Evolutionary conservation across 1,140 invertebrate species (phyloP).

Genomic region (Proctacanthus coquilletti): DNA sequence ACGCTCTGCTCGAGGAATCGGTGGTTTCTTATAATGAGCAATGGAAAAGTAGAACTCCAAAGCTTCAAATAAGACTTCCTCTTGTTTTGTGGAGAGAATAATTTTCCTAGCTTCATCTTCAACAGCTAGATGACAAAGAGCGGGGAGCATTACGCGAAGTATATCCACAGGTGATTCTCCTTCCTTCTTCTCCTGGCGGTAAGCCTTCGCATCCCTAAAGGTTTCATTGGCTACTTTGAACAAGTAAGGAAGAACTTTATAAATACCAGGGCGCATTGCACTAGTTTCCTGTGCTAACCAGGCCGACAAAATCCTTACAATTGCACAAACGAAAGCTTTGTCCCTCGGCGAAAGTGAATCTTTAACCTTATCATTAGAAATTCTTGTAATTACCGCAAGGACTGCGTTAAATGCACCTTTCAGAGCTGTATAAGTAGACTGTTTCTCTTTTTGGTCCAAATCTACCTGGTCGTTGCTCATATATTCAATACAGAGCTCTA

Average conservation of each 20-base stretch:
- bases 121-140: constrained; percentile 76
- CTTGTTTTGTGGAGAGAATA: constrained; percentile 59
- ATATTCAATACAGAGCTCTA: constrained; percentile 67
- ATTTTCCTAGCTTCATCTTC: constrained; percentile 75
- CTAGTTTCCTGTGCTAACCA: constrained; percentile 86
- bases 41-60: constrained; percentile 73
- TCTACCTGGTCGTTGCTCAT: constrained; percentile 67
- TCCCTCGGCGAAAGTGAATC: constrained; percentile 45
- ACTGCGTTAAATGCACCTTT: constrained; percentile 79
- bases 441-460: constrained; percentile 77
- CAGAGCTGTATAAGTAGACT: constrained; percentile 74
- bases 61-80: constrained; percentile 63
- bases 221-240: constrained; percentile 65
- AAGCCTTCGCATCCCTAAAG: constrained; percentile 49
- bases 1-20: constrained; percentile 58
- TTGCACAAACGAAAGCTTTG: constrained; percentile 64
- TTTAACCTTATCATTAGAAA: constrained; percentile 54
- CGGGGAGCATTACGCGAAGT: constrained; percentile 66
- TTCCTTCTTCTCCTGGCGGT: constrained; percentile 36
- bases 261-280: constrained; percentile 71
- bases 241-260: constrained; percentile 60
- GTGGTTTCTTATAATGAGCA: constrained; percentile 69
- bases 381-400: constrained; percentile 51
- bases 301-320: constrained; percentile 65
- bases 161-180: constrained; percentile 50